These are phyloP conservation scores for Xylota sylvarum DNA, from an alignment of 2,888 invertebrate genomes.

Conservation along the genomic window DNA sequence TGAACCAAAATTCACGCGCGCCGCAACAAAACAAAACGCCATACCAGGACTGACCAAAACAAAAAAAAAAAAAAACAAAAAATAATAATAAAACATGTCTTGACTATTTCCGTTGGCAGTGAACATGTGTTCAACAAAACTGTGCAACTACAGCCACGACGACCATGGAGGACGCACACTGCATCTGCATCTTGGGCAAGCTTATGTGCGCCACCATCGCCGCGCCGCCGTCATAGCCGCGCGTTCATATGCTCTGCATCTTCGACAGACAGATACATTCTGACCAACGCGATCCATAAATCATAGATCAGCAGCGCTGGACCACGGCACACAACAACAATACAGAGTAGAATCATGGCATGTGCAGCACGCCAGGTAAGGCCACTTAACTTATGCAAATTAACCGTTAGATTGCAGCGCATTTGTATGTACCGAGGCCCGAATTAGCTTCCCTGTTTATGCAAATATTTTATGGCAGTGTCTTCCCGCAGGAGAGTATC, in stretches of 20 bases:
- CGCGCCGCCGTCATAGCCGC: constrained; percentile 36
- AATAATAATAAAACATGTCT: constrained; percentile 59
- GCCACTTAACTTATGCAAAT: constrained; percentile 74
- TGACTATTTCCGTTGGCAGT: constrained; percentile 75
- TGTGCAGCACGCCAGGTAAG: constrained; percentile 72
- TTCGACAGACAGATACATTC: constrained; percentile 68
- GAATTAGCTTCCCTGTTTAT: constrained; percentile 77
- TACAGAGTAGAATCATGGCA: constrained; percentile 49
- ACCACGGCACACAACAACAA: constrained; percentile 57
- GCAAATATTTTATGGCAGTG: constrained; percentile 72
- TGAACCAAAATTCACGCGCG: constrained; percentile 62
- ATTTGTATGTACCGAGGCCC: constrained; percentile 70
- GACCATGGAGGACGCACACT: constrained; percentile 44
- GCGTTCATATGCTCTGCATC: constrained; percentile 62
- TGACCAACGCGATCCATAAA: constrained; percentile 67
- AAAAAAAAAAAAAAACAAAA: no score
- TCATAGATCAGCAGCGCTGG: constrained; percentile 68
- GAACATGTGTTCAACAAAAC: constrained; percentile 77
- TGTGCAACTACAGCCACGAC: constrained; percentile 61
- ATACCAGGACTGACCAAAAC: constrained; percentile 31
- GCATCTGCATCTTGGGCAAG: constrained; percentile 19
- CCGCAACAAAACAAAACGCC: constrained; percentile 48
- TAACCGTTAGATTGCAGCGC: constrained; percentile 76
- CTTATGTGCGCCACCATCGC: constrained; percentile 29
- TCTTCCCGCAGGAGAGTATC: constrained; percentile 66